Evolutionary conservation across 2,888 invertebrate species (phyloP).

Genomic region (Polydrusus tereticollis): DNA sequence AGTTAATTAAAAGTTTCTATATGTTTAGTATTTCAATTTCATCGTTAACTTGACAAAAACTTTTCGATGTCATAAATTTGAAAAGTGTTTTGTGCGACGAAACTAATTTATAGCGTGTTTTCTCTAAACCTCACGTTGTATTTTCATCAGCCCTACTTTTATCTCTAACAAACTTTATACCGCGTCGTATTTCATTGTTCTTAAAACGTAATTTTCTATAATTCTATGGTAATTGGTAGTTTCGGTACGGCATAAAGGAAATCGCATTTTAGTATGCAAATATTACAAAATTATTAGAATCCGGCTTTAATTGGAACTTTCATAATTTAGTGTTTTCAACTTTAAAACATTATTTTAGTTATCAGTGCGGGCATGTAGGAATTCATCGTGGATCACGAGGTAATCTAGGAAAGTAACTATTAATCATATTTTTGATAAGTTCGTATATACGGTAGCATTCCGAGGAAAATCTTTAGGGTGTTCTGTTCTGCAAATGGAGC

Average conservation of each 20-base stretch:
- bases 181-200: not conserved
- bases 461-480: no score
- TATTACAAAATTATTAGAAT: not conserved
- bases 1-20: not conserved
- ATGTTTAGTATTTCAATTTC: not conserved
- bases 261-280: not conserved
- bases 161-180: not conserved
- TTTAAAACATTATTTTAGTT: no score
- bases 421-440: no score
- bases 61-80: not conserved
- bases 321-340: no score
- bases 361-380: no score
- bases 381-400: no score
- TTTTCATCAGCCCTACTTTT: not conserved
- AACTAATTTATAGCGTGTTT: not conserved
- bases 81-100: not conserved
- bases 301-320: not conserved
- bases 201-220: not conserved
- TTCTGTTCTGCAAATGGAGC: no score
- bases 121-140: not conserved
- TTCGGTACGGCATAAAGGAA: not conserved
- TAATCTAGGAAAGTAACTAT: no score
- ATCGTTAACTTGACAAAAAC: not conserved
- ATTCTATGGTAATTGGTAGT: not conserved
- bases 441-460: no score